phyloP scores from a whole-genome alignment of 2,888 invertebrate species.

The Cerastis rubricosa region DNA sequence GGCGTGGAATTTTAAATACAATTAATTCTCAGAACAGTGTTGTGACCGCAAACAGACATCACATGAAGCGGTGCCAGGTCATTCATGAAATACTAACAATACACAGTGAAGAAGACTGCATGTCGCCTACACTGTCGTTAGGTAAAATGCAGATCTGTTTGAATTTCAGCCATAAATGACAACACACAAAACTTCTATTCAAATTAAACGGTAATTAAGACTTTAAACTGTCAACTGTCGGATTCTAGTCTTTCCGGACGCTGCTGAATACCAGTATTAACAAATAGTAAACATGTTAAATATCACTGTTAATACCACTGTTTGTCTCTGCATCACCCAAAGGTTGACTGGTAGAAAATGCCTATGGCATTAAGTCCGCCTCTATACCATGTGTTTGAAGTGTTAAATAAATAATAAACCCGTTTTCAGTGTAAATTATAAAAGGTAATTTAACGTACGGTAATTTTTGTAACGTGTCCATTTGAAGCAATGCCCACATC shows the following conservation, averaged over 20 bases:
- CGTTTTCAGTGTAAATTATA: too few relatives aligned
- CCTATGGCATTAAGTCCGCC: too few relatives aligned
- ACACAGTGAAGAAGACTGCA: background rate
- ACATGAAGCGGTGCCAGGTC: background rate
- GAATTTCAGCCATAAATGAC: background rate
- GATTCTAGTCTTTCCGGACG: too few relatives aligned
- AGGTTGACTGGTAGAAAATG: too few relatives aligned
- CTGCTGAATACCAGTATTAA: too few relatives aligned
- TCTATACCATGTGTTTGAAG: too few relatives aligned
- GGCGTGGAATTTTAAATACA: slow-evolving; percentile 32
- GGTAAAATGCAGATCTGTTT: background rate
- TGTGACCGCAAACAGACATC: slow-evolving; percentile 23
- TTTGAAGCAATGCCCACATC: background rate
- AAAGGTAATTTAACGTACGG: background rate
- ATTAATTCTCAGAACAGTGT: slow-evolving; percentile 10
- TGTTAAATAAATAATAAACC: too few relatives aligned
- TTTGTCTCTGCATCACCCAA: too few relatives aligned
- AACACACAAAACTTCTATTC: background rate
- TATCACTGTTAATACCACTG: too few relatives aligned
- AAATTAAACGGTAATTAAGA: too few relatives aligned
- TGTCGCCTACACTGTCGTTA: background rate
- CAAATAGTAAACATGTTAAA: too few relatives aligned
- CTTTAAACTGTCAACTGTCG: too few relatives aligned
- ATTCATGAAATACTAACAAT: background rate
- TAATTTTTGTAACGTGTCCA: background rate